Base-by-base conservation (phyloP, 1,140 invertebrate genomes). In the Pygmarrhopalites habei region DNA sequence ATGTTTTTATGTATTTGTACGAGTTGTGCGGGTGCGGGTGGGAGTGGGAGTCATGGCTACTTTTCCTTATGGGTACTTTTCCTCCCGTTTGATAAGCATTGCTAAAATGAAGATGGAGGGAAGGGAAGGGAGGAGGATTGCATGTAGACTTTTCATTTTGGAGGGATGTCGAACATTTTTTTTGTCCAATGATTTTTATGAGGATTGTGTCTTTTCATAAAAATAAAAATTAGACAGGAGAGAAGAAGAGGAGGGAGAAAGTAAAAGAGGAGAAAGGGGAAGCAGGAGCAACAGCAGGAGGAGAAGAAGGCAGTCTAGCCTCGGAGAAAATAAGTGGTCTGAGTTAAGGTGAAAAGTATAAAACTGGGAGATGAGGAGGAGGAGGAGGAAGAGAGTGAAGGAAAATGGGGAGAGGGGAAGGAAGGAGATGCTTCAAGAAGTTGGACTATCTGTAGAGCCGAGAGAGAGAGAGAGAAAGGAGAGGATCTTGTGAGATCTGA, bases 151-250 rank as follows among this genome's bases (percentile, higher is more conserved):
- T 35, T 7, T 35, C 5, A 35, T 35, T 35, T 7, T 35, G 32
- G 15, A 35, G 32, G 32, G 41, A 61, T 35, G 30, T 61, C 35
- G 59, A 61, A 61, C 30, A 61, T 61, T 30, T 61, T 61, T 35
- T 61, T 49, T 29, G 53, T 46, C 30, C 47, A 61, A 51, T 53
- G 59, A 61, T 53, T 61, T 52, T 61, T 52, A 61, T 61, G 47
- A n/a, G 30, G 41, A 61, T 61, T 53, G 47, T 49, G 49, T 53
- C 59, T 15, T 58, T 49, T 49, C 35, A 41, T 41, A 61, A 61
- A 61, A 61, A 53, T 61, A 61, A 23, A 53, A 32, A 61, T 49
- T 35, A 61, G 49, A 52, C 7, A 47, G 23, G n/a, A 47, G 10
- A 10, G 7, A 47, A 47, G 44, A 35, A 35, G 15, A 7, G 49